Evolutionary conservation across 2,797 vertebrate genomes (phyloP).

Genomic region (Cryptoprocta ferox): DNA sequence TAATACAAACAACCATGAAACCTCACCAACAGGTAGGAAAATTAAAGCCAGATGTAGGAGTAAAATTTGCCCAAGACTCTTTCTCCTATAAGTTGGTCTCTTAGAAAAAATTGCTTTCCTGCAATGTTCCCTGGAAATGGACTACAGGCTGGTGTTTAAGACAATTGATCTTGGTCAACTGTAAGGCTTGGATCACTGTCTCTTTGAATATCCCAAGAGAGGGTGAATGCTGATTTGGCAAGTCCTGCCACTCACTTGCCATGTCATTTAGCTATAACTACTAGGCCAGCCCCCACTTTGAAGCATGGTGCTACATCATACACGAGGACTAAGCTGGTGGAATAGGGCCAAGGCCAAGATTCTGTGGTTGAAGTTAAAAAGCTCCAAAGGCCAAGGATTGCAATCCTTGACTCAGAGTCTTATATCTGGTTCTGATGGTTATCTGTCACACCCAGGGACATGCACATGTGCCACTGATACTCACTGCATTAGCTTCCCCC

Average conservation of each 20-base stretch:
- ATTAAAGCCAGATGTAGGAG: slow-evolving; percentile 50
- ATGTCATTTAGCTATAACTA: background rate
- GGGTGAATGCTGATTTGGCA: background rate
- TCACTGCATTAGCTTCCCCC: background rate
- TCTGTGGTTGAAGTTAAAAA: background rate
- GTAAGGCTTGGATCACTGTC: background rate
- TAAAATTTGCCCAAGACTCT: slow-evolving; percentile 27
- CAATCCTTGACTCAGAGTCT: background rate
- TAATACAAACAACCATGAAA: slow-evolving; percentile 37
- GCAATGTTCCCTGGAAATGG: background rate
- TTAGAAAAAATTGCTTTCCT: background rate
- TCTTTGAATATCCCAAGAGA: background rate
- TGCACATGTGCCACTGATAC: background rate
- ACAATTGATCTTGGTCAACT: background rate
- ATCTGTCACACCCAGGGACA: background rate
- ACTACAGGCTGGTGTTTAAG: background rate
- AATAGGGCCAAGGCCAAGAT: background rate
- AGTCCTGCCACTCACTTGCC: background rate
- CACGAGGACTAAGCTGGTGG: background rate
- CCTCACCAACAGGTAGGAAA: slow-evolving; percentile 9
- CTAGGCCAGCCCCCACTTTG: background rate
- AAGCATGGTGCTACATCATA: background rate
- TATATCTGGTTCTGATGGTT: background rate
- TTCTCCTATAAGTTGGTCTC: background rate
- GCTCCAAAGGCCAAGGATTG: background rate